Conservation (phyloP, 2,888 invertebrate species). For the Sceliomorpha sp. region DNA sequence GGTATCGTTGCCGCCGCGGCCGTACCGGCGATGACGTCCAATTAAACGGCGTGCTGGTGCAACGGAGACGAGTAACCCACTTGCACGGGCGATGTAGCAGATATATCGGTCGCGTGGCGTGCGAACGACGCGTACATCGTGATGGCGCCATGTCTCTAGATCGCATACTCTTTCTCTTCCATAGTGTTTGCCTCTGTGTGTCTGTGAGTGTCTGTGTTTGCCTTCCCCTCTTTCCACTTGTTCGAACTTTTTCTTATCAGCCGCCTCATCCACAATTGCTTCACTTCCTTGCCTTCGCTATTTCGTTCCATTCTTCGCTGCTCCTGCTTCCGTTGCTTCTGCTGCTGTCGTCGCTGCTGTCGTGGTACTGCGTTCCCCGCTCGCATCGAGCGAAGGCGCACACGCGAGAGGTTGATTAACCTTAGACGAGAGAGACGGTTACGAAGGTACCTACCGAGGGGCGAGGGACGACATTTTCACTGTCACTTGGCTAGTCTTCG, state of each 20-base stretch:
- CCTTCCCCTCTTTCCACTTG: slow-evolving; percentile 55
- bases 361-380: too few relatives aligned
- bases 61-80: slow-evolving; percentile 73
- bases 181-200: slow-evolving; percentile 18
- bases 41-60: slow-evolving; percentile 73
- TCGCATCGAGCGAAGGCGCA: too few relatives aligned
- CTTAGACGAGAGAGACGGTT: too few relatives aligned
- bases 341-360: too few relatives aligned
- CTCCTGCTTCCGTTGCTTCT: slow-evolving; percentile 5
- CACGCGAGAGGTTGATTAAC: too few relatives aligned
- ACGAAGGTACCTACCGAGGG: too few relatives aligned
- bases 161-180: slow-evolving; percentile 30
- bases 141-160: slow-evolving; percentile 68
- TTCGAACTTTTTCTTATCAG: slow-evolving; percentile 44
- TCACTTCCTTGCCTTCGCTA: slow-evolving; percentile 27
- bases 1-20: too few relatives aligned
- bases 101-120: slow-evolving; percentile 68
- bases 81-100: slow-evolving; percentile 60
- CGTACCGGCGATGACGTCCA: slow-evolving; percentile 64
- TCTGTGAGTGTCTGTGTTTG: too few relatives aligned
- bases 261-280: slow-evolving; percentile 32
- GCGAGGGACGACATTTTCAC: too few relatives aligned
- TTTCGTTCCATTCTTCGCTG: slow-evolving; percentile 14
- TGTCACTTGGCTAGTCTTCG: too few relatives aligned
- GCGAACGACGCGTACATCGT: slow-evolving; percentile 69